These are phyloP conservation scores for Lichenostomus cassidix DNA, from an alignment of 2,113 vertebrate species.

Conservation along the genomic window DNA sequence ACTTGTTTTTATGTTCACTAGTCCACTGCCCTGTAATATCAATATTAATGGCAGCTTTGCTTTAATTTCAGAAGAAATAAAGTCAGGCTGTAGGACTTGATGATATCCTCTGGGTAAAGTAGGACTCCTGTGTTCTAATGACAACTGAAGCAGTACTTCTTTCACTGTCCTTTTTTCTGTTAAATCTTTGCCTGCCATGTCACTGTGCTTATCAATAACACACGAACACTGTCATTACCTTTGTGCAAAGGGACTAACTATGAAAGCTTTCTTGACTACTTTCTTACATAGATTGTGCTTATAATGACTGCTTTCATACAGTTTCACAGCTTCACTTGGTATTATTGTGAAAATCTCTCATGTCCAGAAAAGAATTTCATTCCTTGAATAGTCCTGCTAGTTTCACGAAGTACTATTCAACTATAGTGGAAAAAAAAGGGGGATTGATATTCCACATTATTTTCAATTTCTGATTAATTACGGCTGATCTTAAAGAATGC, in stretches of 20 bases:
- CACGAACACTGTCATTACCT: fast-evolving
- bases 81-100: neutral
- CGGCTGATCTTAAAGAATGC: neutral
- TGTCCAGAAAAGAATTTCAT: neutral
- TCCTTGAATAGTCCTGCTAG: neutral
- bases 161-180: neutral
- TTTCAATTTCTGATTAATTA: neutral
- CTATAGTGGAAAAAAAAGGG: neutral
- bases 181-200: neutral
- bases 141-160: neutral
- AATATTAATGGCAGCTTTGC: neutral
- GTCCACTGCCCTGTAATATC: neutral
- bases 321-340: neutral
- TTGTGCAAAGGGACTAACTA: neutral
- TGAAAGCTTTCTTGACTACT: neutral
- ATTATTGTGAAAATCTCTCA: neutral
- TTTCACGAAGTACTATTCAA: neutral
- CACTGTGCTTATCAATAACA: neutral
- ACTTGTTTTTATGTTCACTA: neutral
- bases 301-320: neutral
- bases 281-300: neutral
- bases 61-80: neutral
- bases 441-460: neutral
- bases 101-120: neutral
- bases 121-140: neutral